A percentile compares a stretch with the other conserved stretches of the same genome.
phyloP scores from a whole-genome alignment of 2,888 invertebrate species.

The Hypena proboscidalis region DNA sequence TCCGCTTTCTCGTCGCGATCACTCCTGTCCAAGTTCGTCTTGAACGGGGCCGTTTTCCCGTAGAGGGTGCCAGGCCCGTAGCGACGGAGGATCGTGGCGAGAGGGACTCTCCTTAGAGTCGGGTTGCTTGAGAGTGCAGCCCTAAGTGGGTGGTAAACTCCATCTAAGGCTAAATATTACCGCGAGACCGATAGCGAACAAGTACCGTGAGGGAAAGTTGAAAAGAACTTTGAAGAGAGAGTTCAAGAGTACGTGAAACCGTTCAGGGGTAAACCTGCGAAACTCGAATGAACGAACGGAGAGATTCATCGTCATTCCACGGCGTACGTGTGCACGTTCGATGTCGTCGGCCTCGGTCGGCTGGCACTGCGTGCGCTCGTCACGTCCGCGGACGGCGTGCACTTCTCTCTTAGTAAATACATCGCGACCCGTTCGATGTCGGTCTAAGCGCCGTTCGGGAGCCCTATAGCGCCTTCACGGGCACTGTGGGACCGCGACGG shows the following conservation, averaged over 20 bases:
- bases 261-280: slow-evolving; percentile 81
- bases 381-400: slow-evolving; percentile 44
- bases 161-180: slow-evolving; percentile 86
- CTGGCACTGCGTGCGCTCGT: slow-evolving; percentile 49
- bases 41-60: slow-evolving; percentile 77
- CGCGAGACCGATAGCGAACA: slow-evolving; percentile 88
- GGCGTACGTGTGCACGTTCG: slow-evolving; percentile 23
- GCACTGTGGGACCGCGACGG: slow-evolving; percentile 12
- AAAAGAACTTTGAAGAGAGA: slow-evolving; percentile 89
- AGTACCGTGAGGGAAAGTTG: slow-evolving; percentile 90
- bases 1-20: slow-evolving; percentile 52
- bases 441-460: slow-evolving; percentile 64
- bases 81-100: slow-evolving; percentile 54
- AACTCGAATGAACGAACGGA: slow-evolving; percentile 79
- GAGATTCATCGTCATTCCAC: slow-evolving; percentile 54
- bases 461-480: slow-evolving; percentile 8
- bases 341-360: slow-evolving; percentile 29
- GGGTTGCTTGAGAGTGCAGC: slow-evolving; percentile 87
- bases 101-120: slow-evolving; percentile 66
- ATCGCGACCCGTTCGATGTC: slow-evolving; percentile 82
- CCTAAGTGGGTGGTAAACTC: no score
- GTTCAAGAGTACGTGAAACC: slow-evolving; percentile 81
- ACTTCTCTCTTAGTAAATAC: slow-evolving; percentile 75
- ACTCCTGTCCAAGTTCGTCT: slow-evolving; percentile 76
- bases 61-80: slow-evolving; percentile 84